Percentiles rank a stretch among this genome's conserved stretches.
phyloP scores from a whole-genome alignment of 2,888 invertebrate genomes.

The Cheilosia pagana region DNA sequence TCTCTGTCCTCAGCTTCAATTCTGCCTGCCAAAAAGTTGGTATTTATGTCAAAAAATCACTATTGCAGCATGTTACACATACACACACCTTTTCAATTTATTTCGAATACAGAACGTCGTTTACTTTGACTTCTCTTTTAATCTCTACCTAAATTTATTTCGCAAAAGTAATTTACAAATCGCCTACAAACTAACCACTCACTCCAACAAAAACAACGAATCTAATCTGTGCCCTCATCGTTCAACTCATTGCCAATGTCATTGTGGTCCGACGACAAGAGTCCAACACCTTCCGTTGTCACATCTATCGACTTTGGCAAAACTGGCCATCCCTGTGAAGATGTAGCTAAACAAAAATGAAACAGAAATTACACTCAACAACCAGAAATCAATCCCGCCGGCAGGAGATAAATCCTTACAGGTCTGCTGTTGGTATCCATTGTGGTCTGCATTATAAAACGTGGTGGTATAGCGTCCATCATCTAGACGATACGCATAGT shows the following conservation, averaged over 20 bases:
- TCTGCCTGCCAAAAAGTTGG: too few relatives aligned
- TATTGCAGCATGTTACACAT: too few relatives aligned
- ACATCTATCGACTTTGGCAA: conserved; percentile 63
- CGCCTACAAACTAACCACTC: not conserved
- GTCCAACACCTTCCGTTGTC: conserved; percentile 4
- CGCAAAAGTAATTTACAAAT: conserved; percentile 7
- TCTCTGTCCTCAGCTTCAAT: too few relatives aligned
- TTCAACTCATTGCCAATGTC: not conserved
- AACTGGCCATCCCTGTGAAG: conserved; percentile 59
- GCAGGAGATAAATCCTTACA: conserved; percentile 77
- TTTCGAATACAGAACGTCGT: too few relatives aligned
- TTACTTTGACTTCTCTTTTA: not conserved
- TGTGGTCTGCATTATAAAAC: conserved; percentile 82
- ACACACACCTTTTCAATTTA: too few relatives aligned
- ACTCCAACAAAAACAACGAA: not conserved
- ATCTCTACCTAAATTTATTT: conserved; percentile 32
- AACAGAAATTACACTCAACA: conserved; percentile 17
- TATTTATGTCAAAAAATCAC: too few relatives aligned
- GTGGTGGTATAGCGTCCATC: conserved; percentile 81
- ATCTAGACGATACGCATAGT: conserved; percentile 81
- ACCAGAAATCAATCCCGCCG: not conserved
- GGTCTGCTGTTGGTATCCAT: conserved; percentile 81
- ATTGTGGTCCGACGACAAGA: not conserved
- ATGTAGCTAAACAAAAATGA: conserved; percentile 50
- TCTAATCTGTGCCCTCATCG: not conserved